phyloP scores from a whole-genome alignment of 2,797 vertebrate genomes.

The Pogoniulus pusillus region DNA sequence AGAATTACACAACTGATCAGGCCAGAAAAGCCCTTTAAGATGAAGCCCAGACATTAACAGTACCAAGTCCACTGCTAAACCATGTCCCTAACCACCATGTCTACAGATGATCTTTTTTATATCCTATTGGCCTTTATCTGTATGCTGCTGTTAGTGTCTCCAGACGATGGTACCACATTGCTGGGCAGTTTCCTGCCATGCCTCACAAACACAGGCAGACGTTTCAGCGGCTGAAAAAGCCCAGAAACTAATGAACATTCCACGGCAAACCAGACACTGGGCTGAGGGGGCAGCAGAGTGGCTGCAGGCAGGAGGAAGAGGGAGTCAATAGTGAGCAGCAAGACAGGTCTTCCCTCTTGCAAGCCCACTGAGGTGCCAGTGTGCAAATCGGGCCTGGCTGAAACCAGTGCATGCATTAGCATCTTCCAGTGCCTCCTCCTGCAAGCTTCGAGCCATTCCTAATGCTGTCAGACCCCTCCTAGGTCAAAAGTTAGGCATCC shows the following conservation, averaged over 20 bases:
- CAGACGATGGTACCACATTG: accelerated
- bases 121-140: not conserved
- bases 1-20: too few species aligned
- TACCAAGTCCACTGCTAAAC: too few species aligned
- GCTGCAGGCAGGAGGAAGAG: not conserved
- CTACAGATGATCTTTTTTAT: not conserved
- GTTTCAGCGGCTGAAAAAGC: not conserved
- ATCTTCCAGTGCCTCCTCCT: not conserved
- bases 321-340: not conserved
- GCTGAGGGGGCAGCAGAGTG: not conserved
- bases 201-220: not conserved
- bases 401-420: not conserved
- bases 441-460: not conserved
- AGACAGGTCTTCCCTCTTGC: not conserved
- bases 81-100: too few species aligned
- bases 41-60: too few species aligned
- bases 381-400: not conserved
- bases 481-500: not conserved
- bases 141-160: too few species aligned
- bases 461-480: not conserved
- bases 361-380: not conserved
- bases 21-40: too few species aligned
- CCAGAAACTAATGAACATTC: accelerated
- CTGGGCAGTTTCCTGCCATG: not conserved
- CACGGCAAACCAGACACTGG: not conserved